These are phyloP conservation scores for Drosophila melanica DNA, from an alignment of 1,140 invertebrate genomes.

Conservation along the genomic window DNA sequence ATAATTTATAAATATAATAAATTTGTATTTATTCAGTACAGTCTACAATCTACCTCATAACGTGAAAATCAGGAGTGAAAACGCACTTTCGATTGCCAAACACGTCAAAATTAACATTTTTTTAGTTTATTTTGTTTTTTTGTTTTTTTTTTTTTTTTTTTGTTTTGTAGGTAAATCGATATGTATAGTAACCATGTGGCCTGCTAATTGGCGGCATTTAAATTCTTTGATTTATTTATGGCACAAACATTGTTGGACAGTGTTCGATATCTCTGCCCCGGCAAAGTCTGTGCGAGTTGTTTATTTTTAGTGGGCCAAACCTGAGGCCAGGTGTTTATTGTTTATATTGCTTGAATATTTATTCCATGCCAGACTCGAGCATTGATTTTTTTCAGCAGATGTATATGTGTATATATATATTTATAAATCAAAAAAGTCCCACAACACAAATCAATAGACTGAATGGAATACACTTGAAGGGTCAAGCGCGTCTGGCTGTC, in stretches of 20 bases:
- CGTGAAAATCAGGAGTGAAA: slow-evolving; percentile 17
- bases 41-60: slow-evolving; percentile 2
- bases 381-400: slow-evolving; percentile 22
- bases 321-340: slow-evolving; percentile 23
- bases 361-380: not conserved
- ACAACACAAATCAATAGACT: slow-evolving; percentile 53
- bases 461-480: slow-evolving; percentile 22
- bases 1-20: not conserved
- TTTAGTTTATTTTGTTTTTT: slow-evolving; percentile 4
- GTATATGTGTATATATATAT: slow-evolving; percentile 2
- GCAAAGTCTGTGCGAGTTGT: not conserved
- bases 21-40: slow-evolving; percentile 7
- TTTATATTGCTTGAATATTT: slow-evolving; percentile 30
- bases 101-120: slow-evolving; percentile 37
- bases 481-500: slow-evolving; percentile 45
- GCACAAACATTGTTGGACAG: slow-evolving; percentile 34
- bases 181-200: slow-evolving; percentile 49
- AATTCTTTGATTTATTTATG: slow-evolving; percentile 71
- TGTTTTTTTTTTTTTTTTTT: slow-evolving; percentile 7
- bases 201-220: slow-evolving; percentile 65
- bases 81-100: slow-evolving; percentile 33
- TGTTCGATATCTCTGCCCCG: slow-evolving; percentile 10
- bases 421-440: slow-evolving; percentile 31
- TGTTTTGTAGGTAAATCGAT: slow-evolving; percentile 59
- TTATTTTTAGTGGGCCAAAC: slow-evolving; percentile 38